Evolutionary conservation across 2,888 invertebrate genomes (phyloP).

Genomic region (Oscheius sp.): DNA sequence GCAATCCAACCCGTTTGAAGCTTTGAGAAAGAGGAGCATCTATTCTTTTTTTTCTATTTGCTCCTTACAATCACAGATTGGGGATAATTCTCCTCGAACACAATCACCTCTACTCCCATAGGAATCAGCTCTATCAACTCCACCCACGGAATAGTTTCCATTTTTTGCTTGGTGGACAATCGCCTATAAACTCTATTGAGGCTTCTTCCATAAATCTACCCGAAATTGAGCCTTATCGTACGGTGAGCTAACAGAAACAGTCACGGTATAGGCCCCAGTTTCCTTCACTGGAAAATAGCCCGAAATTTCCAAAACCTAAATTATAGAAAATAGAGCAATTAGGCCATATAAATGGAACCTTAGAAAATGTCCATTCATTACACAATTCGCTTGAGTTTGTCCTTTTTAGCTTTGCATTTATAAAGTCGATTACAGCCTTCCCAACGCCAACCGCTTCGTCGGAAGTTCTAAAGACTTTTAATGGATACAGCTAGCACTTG

Average conservation of each 20-base stretch:
- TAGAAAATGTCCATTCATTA: neutral
- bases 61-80: constrained; percentile 17
- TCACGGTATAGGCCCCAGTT: constrained; percentile 6
- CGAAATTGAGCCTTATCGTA: constrained; percentile 17
- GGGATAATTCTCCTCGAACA: constrained; percentile 17
- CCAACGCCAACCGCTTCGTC: neutral
- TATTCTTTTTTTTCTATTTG: neutral
- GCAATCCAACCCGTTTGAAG: neutral
- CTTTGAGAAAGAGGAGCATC: too few relatives aligned
- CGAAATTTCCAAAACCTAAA: neutral
- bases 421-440: neutral
- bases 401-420: neutral
- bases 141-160: constrained; percentile 5
- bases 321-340: neutral
- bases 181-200: neutral
- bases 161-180: neutral
- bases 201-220: neutral
- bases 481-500: neutral
- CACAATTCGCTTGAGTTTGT: constrained; percentile 5
- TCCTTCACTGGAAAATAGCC: neutral
- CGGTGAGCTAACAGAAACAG: neutral
- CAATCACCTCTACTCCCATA: constrained; percentile 19
- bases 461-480: constrained; percentile 5
- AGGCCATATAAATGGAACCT: neutral
- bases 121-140: constrained; percentile 8